Percentiles rank a stretch among this genome's conserved stretches.
Conservation (phyloP, 2,888 invertebrate species). For the Torymus aiolomorphi region DNA sequence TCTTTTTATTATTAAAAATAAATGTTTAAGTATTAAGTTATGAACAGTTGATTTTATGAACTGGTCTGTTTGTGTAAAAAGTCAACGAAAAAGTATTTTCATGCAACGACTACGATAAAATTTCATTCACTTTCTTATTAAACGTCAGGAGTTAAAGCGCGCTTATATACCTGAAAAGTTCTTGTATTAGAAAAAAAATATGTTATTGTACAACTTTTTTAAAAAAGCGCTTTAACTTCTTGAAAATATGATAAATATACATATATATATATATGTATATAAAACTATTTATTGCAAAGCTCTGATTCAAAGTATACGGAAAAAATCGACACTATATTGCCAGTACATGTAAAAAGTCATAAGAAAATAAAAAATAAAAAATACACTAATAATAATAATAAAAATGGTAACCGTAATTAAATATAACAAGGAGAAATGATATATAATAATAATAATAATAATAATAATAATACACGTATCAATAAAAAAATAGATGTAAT, state of each 20-base stretch:
- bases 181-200: no score
- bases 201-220: no score
- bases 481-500: conserved; percentile 7
- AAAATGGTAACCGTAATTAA: conserved; percentile 28
- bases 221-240: conserved; percentile 25
- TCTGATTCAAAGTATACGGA: conserved; percentile 31
- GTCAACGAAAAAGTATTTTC: conserved; percentile 11
- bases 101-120: no score
- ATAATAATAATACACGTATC: conserved; percentile 19
- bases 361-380: conserved; percentile 13
- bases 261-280: no score
- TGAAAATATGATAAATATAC: conserved; percentile 23
- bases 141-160: conserved; percentile 27
- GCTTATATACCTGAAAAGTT: neutral
- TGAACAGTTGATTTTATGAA: neutral
- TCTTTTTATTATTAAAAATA: neutral
- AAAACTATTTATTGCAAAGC: conserved; percentile 2
- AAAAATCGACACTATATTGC: neutral
- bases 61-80: conserved; percentile 22
- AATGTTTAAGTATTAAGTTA: conserved; percentile 1
- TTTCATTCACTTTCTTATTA: conserved; percentile 6
- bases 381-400: conserved; percentile 23
- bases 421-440: neutral
- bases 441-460: neutral
- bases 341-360: neutral